Conservation (phyloP, 2,888 invertebrate species). For the Epirrhoe tristata region DNA sequence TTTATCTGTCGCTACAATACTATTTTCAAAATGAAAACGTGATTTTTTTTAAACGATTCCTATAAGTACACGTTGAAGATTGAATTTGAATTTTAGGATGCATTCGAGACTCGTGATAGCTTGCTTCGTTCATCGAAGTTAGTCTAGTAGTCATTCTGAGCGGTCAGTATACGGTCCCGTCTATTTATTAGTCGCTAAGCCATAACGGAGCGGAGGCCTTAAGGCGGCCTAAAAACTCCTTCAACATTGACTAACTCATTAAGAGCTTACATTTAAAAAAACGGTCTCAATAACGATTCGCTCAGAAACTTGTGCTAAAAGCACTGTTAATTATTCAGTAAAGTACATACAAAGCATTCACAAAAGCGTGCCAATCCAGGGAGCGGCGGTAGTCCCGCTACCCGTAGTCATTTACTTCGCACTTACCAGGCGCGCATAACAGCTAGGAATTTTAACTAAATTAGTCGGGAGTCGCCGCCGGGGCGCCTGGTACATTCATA, state of each 20-base stretch:
- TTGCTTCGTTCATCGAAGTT: too few relatives aligned
- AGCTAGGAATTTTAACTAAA: conserved; percentile 83
- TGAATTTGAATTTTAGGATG: too few relatives aligned
- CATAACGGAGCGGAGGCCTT: too few relatives aligned
- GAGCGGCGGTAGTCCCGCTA: conserved; percentile 53
- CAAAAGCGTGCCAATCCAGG: conserved; percentile 59
- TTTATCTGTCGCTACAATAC: neutral
- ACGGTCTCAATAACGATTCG: neutral
- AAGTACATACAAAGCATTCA: neutral
- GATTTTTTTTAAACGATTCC: too few relatives aligned
- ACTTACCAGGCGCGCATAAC: conserved; percentile 80
- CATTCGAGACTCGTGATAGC: too few relatives aligned
- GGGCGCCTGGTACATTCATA: conserved; percentile 83
- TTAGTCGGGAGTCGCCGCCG: conserved; percentile 81
- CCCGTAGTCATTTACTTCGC: conserved; percentile 77
- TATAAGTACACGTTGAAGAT: too few relatives aligned
- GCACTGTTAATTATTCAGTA: neutral
- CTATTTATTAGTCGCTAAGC: too few relatives aligned
- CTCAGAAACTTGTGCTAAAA: neutral
- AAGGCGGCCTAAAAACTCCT: too few relatives aligned
- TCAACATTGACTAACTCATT: too few relatives aligned
- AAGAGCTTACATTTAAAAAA: too few relatives aligned
- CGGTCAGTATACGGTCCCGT: too few relatives aligned
- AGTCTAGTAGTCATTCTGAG: too few relatives aligned
- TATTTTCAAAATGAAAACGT: neutral